Percentiles rank a stretch among this genome's conserved stretches.
Evolutionary conservation across 2,113 vertebrate species (phyloP).

Genomic region (Strigops habroptila): DNA sequence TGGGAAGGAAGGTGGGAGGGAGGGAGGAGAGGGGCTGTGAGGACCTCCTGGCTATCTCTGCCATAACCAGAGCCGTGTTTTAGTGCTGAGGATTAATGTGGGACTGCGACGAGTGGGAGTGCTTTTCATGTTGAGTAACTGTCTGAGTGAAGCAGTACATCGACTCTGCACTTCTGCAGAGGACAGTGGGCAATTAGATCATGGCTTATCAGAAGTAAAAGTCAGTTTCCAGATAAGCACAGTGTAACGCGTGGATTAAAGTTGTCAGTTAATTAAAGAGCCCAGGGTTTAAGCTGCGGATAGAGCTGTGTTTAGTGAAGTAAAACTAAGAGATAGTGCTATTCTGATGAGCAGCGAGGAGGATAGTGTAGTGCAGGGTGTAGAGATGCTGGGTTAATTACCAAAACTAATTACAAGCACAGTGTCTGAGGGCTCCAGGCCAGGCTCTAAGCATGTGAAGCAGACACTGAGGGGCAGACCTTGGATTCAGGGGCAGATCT

Average conservation of each 20-base stretch:
- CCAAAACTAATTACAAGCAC: background rate
- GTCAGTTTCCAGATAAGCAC: slow-evolving; percentile 1
- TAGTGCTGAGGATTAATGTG: background rate
- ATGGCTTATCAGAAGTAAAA: background rate
- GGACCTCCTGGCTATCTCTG: background rate
- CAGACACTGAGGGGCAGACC: background rate
- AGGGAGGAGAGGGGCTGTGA: background rate
- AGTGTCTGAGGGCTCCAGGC: background rate
- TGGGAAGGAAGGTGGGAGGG: background rate
- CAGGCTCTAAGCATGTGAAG: background rate
- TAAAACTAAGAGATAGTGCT: background rate
- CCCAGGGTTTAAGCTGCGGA: background rate
- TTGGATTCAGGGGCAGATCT: background rate
- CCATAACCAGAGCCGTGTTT: background rate
- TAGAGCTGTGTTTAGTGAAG: background rate
- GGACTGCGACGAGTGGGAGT: fast-evolving
- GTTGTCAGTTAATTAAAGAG: slow-evolving; percentile 10
- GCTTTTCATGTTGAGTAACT: background rate
- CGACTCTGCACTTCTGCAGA: background rate
- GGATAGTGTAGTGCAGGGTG: background rate
- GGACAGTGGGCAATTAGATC: background rate
- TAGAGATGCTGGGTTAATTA: background rate
- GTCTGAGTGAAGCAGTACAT: background rate
- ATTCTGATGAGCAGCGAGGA: background rate
- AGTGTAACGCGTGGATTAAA: background rate